phyloP scores from a whole-genome alignment of 1,140 invertebrate genomes.

The Formica selysi region DNA sequence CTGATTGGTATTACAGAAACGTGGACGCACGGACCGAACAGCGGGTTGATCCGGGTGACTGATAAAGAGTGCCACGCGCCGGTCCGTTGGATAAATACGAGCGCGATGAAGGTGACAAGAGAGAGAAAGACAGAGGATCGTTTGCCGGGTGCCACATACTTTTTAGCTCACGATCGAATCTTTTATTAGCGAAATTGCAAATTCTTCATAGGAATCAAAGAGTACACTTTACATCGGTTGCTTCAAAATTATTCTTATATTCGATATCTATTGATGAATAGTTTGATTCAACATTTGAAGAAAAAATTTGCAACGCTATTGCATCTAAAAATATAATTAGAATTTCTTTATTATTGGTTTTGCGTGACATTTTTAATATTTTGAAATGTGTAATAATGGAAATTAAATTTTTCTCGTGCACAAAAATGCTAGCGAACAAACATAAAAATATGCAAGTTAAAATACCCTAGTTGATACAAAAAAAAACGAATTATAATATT shows the following conservation, averaged over 20 bases:
- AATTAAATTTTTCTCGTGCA: neutral
- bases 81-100: slow-evolving; percentile 67
- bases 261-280: neutral
- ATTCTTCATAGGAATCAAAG: neutral
- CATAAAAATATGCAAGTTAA: neutral
- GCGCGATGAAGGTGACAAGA: slow-evolving; percentile 70
- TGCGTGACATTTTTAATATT: neutral
- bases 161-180: neutral
- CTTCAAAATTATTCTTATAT: neutral
- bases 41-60: slow-evolving; percentile 76
- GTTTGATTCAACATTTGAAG: neutral
- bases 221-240: neutral
- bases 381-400: neutral
- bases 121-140: too few species aligned
- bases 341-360: neutral
- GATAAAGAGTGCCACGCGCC: slow-evolving; percentile 81
- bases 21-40: slow-evolving; percentile 53
- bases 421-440: neutral
- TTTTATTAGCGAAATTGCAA: slow-evolving; percentile 2
- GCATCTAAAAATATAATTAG: neutral
- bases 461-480: neutral
- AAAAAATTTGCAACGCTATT: neutral
- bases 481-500: neutral
- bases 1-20: slow-evolving; percentile 75
- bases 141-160: neutral